Evolutionary conservation across 2,888 invertebrate species (phyloP).

Genomic region (Drosophila prostipennis): DNA sequence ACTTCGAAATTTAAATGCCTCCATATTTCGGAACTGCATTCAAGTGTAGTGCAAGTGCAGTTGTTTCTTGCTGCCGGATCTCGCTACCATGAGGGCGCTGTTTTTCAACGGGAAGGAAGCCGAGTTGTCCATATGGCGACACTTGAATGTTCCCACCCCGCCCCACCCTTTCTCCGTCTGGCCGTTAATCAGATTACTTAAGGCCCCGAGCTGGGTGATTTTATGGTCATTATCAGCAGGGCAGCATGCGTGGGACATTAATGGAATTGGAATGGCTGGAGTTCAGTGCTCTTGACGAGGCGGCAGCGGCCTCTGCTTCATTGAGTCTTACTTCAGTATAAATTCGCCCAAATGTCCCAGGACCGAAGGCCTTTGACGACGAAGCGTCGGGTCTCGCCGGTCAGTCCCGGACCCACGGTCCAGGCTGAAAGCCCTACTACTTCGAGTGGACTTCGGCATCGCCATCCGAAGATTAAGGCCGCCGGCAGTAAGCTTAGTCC

Average conservation of each 20-base stretch:
- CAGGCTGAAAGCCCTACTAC: neutral
- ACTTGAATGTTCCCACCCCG: neutral
- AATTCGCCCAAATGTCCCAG: constrained; percentile 24
- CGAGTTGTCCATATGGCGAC: neutral
- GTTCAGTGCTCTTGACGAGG: neutral
- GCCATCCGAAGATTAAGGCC: constrained; percentile 1
- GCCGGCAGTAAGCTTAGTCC: neutral
- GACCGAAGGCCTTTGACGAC: neutral
- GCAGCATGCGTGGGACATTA: neutral
- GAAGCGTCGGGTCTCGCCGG: neutral
- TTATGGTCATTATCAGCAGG: neutral
- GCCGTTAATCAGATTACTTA: neutral
- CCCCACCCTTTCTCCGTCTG: no score
- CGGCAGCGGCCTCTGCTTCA: neutral
- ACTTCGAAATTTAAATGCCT: neutral
- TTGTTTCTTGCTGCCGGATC: neutral
- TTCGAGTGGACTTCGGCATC: constrained; percentile 11
- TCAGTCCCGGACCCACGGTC: neutral
- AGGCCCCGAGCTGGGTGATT: neutral
- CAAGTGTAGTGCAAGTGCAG: neutral
- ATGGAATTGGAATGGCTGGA: neutral
- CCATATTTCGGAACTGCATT: neutral
- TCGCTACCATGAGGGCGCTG: neutral
- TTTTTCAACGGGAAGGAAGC: neutral
- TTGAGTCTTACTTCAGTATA: constrained; percentile 33